These are phyloP conservation scores for Agrochola macilenta DNA, from an alignment of 2,888 invertebrate genomes.

Conservation along the genomic window DNA sequence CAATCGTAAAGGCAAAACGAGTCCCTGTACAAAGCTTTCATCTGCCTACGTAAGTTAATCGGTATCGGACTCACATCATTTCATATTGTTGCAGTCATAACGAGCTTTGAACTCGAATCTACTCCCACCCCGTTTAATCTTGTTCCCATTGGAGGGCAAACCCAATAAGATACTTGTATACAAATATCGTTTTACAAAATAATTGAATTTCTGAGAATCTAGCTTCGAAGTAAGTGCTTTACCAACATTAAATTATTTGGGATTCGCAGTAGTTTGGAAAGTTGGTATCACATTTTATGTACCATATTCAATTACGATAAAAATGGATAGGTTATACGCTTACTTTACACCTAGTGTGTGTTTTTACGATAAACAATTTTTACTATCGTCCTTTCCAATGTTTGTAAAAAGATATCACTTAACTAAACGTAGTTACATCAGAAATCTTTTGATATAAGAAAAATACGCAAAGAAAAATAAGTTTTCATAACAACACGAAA, in stretches of 20 bases:
- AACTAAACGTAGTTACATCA: neutral
- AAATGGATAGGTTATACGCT: neutral
- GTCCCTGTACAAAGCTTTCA: conserved; percentile 50
- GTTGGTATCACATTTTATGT: conserved; percentile 21
- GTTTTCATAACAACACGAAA: neutral
- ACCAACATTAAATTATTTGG: conserved; percentile 41
- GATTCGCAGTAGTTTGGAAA: conserved; percentile 19
- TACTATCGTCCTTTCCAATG: neutral
- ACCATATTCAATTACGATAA: conserved; percentile 13
- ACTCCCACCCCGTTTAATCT: conserved; percentile 45
- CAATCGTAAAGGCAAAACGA: conserved; percentile 41
- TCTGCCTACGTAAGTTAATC: conserved; percentile 40
- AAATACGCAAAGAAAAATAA: neutral
- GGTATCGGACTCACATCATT: conserved; percentile 47
- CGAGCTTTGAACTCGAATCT: conserved; percentile 49
- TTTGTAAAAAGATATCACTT: neutral
- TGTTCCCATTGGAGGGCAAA: conserved; percentile 42
- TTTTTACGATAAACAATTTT: neutral
- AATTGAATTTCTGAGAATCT: conserved; percentile 57
- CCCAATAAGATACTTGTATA: conserved; percentile 54
- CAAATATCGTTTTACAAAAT: conserved; percentile 49
- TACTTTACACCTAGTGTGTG: neutral
- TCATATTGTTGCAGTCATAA: conserved; percentile 58
- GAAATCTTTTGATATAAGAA: neutral
- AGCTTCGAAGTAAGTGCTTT: conserved; percentile 36